Conservation (phyloP, 2,888 invertebrate species). For the Trileptium ribeirensis region DNA sequence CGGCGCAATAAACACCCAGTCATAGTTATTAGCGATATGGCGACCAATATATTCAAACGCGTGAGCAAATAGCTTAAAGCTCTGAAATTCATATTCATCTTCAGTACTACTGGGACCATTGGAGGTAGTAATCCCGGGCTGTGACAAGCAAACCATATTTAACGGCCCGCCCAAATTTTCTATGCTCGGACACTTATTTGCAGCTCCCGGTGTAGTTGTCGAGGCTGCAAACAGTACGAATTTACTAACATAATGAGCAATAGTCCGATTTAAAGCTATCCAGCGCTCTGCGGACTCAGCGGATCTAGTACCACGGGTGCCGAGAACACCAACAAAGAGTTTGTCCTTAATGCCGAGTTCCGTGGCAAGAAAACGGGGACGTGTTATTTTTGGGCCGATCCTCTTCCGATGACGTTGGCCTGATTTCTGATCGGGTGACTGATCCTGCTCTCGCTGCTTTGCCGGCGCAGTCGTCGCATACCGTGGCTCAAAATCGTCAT, state of each 20-base stretch:
- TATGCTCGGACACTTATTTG: neutral
- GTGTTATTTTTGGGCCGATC: conserved; percentile 54
- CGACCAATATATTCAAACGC: conserved; percentile 85
- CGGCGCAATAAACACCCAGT: conserved; percentile 80
- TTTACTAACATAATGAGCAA: conserved; percentile 74
- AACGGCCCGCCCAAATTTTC: neutral
- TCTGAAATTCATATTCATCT: conserved; percentile 67
- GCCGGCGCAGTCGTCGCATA: too few species aligned
- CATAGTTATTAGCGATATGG: conserved; percentile 78
- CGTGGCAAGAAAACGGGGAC: conserved; percentile 87
- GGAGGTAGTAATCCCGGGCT: neutral
- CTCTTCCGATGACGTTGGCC: neutral
- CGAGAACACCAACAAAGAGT: conserved; percentile 75
- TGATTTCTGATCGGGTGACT: too few species aligned
- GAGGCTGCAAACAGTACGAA: conserved; percentile 67
- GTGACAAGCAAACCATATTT: neutral
- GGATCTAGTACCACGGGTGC: conserved; percentile 50
- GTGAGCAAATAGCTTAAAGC: too few species aligned
- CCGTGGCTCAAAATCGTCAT: too few species aligned
- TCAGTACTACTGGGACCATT: neutral
- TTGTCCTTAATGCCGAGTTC: conserved; percentile 86
- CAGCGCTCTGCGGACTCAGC: conserved; percentile 61
- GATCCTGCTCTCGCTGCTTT: too few species aligned
- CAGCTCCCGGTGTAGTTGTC: neutral
- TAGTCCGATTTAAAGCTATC: conserved; percentile 76